A percentile compares a stretch with the other conserved stretches of the same genome.
phyloP scores from a whole-genome alignment of 2,888 invertebrate genomes.

The Belgica antarctica region DNA sequence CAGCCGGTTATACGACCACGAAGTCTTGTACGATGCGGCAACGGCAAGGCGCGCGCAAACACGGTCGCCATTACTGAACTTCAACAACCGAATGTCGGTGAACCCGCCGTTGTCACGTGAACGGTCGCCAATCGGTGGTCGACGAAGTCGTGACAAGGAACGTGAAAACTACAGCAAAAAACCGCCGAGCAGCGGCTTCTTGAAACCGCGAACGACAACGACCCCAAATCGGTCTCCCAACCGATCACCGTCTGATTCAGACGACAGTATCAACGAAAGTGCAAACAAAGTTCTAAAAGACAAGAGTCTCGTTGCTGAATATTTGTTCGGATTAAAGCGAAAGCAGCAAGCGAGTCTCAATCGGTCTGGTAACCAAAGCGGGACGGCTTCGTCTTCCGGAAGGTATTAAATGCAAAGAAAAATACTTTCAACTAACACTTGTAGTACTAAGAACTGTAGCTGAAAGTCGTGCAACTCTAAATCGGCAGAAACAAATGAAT shows the following conservation, averaged over 20 bases:
- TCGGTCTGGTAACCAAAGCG: conserved; percentile 47
- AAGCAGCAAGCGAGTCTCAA: conserved; percentile 47
- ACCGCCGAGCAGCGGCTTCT: conserved; percentile 1
- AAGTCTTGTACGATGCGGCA: conserved; percentile 53
- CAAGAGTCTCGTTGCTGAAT: conserved; percentile 60
- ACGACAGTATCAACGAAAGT: conserved; percentile 49
- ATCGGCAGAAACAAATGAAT: conserved; percentile 37
- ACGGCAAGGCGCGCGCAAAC: conserved; percentile 49
- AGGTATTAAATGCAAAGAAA: conserved; percentile 46
- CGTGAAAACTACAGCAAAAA: conserved; percentile 30
- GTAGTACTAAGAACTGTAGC: conserved; percentile 45
- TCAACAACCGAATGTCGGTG: conserved; percentile 48
- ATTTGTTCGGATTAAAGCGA: conserved; percentile 57
- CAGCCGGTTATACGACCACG: conserved; percentile 54
- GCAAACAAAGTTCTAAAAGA: conserved; percentile 56
- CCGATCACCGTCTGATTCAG: conserved; percentile 40
- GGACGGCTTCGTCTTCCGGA: conserved; percentile 46
- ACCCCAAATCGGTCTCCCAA: conserved; percentile 47
- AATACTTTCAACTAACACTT: neutral
- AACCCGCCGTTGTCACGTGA: conserved; percentile 28
- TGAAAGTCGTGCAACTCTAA: conserved; percentile 35
- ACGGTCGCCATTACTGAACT: conserved; percentile 54
- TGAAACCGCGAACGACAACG: conserved; percentile 20
- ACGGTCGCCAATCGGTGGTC: conserved; percentile 27
- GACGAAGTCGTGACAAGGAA: conserved; percentile 29